phyloP scores from a whole-genome alignment of 1,140 invertebrate species.

The Halictus rubicundus region DNA sequence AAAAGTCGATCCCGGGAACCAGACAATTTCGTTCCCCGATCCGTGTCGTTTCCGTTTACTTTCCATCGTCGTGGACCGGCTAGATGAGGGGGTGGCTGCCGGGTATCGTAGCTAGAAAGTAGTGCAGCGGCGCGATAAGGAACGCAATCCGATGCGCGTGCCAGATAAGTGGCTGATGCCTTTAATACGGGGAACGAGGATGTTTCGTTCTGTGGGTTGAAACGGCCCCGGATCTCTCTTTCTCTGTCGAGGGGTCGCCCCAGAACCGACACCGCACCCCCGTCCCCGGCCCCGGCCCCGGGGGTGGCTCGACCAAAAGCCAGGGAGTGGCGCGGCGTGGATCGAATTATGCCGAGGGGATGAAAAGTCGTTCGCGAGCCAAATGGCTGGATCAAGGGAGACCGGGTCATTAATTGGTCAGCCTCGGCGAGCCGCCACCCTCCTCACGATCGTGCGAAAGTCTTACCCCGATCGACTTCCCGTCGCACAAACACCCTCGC shows the following conservation, averaged over 20 bases:
- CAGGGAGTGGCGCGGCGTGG: conserved; percentile 45
- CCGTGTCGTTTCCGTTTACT: conserved; percentile 45
- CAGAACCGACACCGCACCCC: conserved; percentile 65
- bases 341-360: conserved; percentile 73
- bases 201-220: conserved; percentile 65
- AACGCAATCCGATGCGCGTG: conserved; percentile 81
- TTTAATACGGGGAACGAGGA: conserved; percentile 67
- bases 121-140: conserved; percentile 78
- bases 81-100: conserved; percentile 14
- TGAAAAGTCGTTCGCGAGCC: conserved; percentile 75
- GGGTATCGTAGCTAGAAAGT: conserved; percentile 72
- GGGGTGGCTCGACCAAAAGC: conserved; percentile 57
- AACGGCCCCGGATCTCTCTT: conserved; percentile 54
- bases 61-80: conserved; percentile 34
- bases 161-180: conserved; percentile 80
- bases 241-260: conserved; percentile 54
- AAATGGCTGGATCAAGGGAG: conserved; percentile 74
- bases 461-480: conserved; percentile 29
- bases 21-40: conserved; percentile 29
- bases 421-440: conserved; percentile 23
- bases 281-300: conserved; percentile 14
- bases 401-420: conserved; percentile 64
- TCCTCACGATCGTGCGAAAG: conserved; percentile 31
- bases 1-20: neutral
- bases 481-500: no score